Evolutionary conservation across 2,797 vertebrate genomes (phyloP).

Genomic region (Bryconaethiops microstoma): DNA sequence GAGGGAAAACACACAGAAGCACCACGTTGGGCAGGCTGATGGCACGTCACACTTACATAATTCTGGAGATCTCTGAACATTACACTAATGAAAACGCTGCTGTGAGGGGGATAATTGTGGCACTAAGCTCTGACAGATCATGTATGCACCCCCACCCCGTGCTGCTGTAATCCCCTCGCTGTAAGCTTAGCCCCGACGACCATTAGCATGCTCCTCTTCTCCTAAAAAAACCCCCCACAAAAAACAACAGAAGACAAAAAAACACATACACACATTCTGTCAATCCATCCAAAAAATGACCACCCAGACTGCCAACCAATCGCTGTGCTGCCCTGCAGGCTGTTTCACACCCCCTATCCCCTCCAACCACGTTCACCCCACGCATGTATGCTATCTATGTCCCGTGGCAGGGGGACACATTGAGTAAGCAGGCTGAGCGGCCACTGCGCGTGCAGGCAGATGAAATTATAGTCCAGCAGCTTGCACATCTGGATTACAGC

Average conservation of each 20-base stretch:
- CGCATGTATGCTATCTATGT: conserved; percentile 50
- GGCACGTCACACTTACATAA: conserved; percentile 84
- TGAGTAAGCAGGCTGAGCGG: conserved; percentile 60
- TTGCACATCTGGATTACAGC: conserved; percentile 69
- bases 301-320: conserved; percentile 1
- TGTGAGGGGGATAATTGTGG: conserved; percentile 77
- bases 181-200: conserved; percentile 64
- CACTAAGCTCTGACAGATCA: conserved; percentile 85
- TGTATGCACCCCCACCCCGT: conserved; percentile 77
- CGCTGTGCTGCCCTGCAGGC: conserved; percentile 45
- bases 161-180: conserved; percentile 79
- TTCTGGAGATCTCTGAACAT: conserved; percentile 81
- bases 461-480: conserved; percentile 67
- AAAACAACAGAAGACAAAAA: too few species aligned
- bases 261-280: neutral
- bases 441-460: conserved; percentile 56
- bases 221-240: neutral
- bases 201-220: conserved; percentile 58
- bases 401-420: conserved; percentile 56
- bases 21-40: conserved; percentile 68
- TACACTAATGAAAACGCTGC: conserved; percentile 81
- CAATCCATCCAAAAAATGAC: neutral
- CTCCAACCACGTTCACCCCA: conserved; percentile 29
- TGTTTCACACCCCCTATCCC: conserved; percentile 50
- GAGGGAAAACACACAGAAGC: conserved; percentile 54